Base-by-base conservation (phyloP, 2,113 vertebrate genomes). In the Caranx melampygus region DNA sequence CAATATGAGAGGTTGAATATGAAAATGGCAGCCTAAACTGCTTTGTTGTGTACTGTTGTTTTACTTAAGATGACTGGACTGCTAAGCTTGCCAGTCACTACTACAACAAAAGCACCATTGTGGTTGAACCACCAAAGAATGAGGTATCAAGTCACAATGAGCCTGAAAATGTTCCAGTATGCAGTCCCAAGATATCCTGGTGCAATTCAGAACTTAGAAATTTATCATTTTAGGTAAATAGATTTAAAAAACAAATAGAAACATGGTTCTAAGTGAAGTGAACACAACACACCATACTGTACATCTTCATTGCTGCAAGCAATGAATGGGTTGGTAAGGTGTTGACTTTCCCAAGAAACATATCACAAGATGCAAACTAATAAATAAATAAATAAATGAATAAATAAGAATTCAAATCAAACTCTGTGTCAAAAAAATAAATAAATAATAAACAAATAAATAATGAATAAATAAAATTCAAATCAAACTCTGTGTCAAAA, bases 41-140 rank as follows among this genome's bases (percentile, higher is more conserved):
- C 61, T 80, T 79, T 75, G 61, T 52, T 73, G 44, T 75, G 69
- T 70, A 76, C 63, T 58, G 44, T 40, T 74, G n/a, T 66, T 85
- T 83, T 81, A 44, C 79, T 75, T 63, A 82, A 90, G 75, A 68
- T 74, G 58, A 14, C 67, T 75, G 55, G 78, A 37, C 58, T 57
- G 60, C 70, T 74, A 76, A 84, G 58, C 73, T 49, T 35, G 40
- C 75, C 82, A 84, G 65, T 15, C 55, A 59, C 80, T 55, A 67
- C 69, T 54, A 57, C 61, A 86, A 85, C 82, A 90, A 91, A 83
- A 79, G 66, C 66, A 42, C 71, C 62, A 81, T 68, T 80, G 84
- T 78, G 33, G 55, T 26, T 59, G 18, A 7, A 49, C 62, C 33
- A 67, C 16, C 40, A 59, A 63, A 79, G 60, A 60, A 15, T 37